Conservation (phyloP, 2,888 invertebrate genomes). For the Cryptosula pallasiana region DNA sequence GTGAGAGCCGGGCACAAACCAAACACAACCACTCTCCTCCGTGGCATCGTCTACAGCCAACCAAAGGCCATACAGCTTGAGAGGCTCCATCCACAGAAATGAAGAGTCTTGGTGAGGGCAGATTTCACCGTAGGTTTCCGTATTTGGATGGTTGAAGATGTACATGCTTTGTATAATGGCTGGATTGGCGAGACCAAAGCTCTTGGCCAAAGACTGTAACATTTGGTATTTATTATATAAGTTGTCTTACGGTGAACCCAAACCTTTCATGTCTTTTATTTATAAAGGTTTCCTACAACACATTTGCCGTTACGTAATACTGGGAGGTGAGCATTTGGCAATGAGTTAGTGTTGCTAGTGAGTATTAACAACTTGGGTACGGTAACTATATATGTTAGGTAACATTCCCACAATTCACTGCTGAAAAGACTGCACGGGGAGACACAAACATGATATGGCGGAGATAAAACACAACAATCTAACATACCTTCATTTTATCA, state of each 20-base stretch:
- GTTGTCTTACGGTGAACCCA: too few species aligned
- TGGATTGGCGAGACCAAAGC: conserved; percentile 71
- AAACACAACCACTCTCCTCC: conserved; percentile 86
- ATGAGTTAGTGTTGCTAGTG: too few species aligned
- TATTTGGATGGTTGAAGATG: conserved; percentile 89
- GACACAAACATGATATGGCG: not conserved
- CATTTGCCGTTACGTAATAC: too few species aligned
- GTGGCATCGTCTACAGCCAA: conserved; percentile 91
- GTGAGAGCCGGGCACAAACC: conserved; percentile 87
- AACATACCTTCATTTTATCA: conserved; percentile 65
- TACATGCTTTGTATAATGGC: conserved; percentile 89
- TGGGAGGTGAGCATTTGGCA: too few species aligned
- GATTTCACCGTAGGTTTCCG: conserved; percentile 68
- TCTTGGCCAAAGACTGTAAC: conserved; percentile 40
- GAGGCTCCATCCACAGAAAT: conserved; percentile 78
- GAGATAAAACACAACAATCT: not conserved
- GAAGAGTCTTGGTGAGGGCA: conserved; percentile 68
- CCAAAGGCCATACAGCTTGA: conserved; percentile 75
- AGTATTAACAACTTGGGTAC: too few species aligned
- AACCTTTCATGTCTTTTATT: too few species aligned
- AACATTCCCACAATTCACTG: too few species aligned
- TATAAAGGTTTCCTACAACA: too few species aligned
- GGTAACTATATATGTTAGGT: too few species aligned
- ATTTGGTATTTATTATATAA: too few species aligned
- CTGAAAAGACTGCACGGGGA: too few species aligned